phyloP scores from a whole-genome alignment of 2,113 vertebrate genomes.

The Centrocercus urophasianus region DNA sequence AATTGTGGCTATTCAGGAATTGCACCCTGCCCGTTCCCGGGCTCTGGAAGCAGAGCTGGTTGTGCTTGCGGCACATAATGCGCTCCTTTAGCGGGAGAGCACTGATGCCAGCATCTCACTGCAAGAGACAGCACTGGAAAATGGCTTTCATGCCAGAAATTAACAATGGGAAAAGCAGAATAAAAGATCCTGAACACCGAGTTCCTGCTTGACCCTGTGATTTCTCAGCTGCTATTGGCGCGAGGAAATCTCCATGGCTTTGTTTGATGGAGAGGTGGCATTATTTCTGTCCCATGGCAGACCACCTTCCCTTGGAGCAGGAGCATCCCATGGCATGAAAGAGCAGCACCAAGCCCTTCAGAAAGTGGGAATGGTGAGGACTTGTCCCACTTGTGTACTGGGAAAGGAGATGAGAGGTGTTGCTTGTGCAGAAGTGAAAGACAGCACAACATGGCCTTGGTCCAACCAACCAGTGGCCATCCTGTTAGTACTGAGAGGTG shows the following conservation, averaged over 20 bases:
- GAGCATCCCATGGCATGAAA: not conserved
- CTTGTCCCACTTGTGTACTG: not conserved
- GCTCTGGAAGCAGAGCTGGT: not conserved
- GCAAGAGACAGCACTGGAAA: conserved; percentile 30
- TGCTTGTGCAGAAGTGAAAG: not conserved
- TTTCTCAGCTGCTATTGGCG: conserved; percentile 44
- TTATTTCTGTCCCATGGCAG: not conserved
- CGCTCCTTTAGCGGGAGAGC: not conserved
- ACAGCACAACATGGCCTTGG: accelerated
- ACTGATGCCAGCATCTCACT: not conserved
- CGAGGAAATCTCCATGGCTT: not conserved
- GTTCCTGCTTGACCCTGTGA: conserved; percentile 51
- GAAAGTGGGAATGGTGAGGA: not conserved
- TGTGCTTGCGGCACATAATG: conserved; percentile 41
- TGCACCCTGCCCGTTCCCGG: conserved; percentile 19
- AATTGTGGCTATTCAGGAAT: conserved; percentile 45
- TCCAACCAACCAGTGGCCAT: not conserved
- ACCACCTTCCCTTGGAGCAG: not conserved
- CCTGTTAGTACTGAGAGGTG: not conserved
- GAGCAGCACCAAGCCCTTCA: not conserved
- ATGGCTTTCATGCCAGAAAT: conserved; percentile 26
- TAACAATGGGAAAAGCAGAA: conserved; percentile 47
- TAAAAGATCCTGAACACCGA: conserved; percentile 53
- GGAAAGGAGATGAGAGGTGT: accelerated
- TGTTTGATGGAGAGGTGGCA: conserved; percentile 5